These are phyloP conservation scores for Poeciliopsis infans DNA, from an alignment of 2,797 vertebrate genomes.

Conservation along the genomic window DNA sequence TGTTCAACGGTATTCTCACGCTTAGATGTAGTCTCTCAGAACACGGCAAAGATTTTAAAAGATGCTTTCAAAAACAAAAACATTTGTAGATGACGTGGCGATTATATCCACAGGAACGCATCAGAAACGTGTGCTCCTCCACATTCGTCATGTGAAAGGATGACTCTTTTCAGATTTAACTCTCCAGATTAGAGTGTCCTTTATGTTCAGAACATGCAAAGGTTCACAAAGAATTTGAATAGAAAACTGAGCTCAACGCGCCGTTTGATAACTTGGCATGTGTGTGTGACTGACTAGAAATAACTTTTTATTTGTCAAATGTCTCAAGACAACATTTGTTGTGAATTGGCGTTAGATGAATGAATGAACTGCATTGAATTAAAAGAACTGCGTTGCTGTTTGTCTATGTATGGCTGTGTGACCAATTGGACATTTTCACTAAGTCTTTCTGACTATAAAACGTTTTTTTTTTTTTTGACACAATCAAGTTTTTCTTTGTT, in stretches of 20 bases:
- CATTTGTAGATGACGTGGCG: neutral
- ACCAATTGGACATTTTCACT: neutral
- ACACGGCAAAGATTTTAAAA: neutral
- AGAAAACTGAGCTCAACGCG: neutral
- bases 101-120: neutral
- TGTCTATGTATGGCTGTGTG: neutral
- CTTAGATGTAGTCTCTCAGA: neutral
- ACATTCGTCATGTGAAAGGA: neutral
- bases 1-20: constrained; percentile 41
- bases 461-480: too few relatives aligned
- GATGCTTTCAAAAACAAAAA: neutral
- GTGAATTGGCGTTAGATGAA: neutral
- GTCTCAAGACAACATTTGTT: neutral
- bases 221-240: neutral
- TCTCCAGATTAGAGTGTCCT: neutral
- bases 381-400: neutral
- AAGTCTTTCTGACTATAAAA: neutral
- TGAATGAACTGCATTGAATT: neutral
- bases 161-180: neutral
- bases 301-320: neutral
- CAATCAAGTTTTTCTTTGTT: too few relatives aligned
- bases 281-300: neutral
- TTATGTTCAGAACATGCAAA: neutral
- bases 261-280: neutral
- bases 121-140: too few relatives aligned